These are phyloP conservation scores for Lysandra bellargus DNA, from an alignment of 2,888 invertebrate genomes.

Conservation along the genomic window DNA sequence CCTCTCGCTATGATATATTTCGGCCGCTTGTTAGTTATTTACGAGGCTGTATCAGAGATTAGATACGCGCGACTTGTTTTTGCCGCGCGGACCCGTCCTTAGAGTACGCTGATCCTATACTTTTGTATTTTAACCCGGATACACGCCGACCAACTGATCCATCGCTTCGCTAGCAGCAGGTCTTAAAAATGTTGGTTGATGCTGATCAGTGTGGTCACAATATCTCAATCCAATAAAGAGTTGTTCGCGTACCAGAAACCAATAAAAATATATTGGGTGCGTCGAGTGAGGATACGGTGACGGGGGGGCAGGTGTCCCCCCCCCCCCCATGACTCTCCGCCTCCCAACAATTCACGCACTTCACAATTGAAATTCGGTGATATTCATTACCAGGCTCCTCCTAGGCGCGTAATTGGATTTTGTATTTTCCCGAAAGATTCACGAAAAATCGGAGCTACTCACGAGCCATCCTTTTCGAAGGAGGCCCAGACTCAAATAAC, in stretches of 20 bases:
- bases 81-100: not conserved
- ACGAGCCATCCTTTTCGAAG: not conserved
- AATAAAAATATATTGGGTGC: conserved; percentile 19
- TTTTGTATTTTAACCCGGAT: not conserved
- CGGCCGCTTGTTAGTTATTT: conserved; percentile 6
- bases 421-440: conserved; percentile 2
- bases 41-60: not conserved
- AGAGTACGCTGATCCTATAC: not conserved
- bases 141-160: not conserved
- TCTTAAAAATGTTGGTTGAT: not conserved
- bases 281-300: conserved; percentile 3
- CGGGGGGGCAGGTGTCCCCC: not conserved
- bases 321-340: not conserved
- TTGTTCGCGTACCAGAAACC: conserved; percentile 12
- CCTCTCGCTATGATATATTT: not conserved
- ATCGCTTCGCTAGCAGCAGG: not conserved
- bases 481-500: not conserved
- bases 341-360: not conserved
- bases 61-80: not conserved
- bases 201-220: not conserved
- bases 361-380: conserved; percentile 8
- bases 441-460: not conserved
- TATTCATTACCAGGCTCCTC: conserved; percentile 9
- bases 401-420: not conserved
- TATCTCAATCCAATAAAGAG: not conserved